Base-by-base conservation (phyloP, 2,888 invertebrate genomes). In the Cerceris ruficornis region DNA sequence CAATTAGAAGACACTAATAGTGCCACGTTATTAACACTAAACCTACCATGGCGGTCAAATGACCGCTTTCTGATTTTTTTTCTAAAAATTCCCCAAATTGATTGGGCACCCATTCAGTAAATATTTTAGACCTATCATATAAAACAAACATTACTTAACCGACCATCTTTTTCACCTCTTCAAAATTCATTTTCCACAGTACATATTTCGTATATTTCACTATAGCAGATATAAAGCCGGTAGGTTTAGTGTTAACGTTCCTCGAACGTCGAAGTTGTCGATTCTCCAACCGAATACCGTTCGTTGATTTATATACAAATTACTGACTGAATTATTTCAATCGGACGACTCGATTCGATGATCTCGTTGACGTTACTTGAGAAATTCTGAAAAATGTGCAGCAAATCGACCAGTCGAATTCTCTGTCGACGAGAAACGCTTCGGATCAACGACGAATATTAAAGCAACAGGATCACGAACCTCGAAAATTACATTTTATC, bases 1-100 rank as follows among this genome's bases (percentile, higher is more conserved):
- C 67, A 58, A 66, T 72, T 68, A 81, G 57, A 49, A 77, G 57
- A 46, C 43, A 39, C 55, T 60, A 58, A 69, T 79, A 58, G 75
- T 59, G 57, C 57, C 28, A 57, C 54, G 57, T 73, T 69, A 73
- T 73, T 61, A n/a, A n/a, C n/a, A n/a, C n/a, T n/a, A n/a, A n/a
- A n/a, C n/a, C n/a, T n/a, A n/a, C n/a, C n/a, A n/a, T n/a, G n/a
- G n/a, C n/a, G n/a, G n/a, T n/a, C n/a, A n/a, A n/a, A n/a, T n/a
- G n/a, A n/a, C n/a, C n/a, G n/a, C n/a, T n/a, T n/a, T n/a, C n/a
- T n/a, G n/a, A n/a, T n/a, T n/a, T n/a, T n/a, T n/a, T n/a, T n/a
- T n/a, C n/a, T n/a, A n/a, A n/a, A n/a, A n/a, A n/a, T n/a, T n/a
- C n/a, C n/a, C n/a, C n/a, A n/a, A n/a, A n/a, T n/a, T n/a, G n/a